These are phyloP conservation scores for Agapostemon virescens DNA, from an alignment of 2,888 invertebrate genomes.

Conservation along the genomic window DNA sequence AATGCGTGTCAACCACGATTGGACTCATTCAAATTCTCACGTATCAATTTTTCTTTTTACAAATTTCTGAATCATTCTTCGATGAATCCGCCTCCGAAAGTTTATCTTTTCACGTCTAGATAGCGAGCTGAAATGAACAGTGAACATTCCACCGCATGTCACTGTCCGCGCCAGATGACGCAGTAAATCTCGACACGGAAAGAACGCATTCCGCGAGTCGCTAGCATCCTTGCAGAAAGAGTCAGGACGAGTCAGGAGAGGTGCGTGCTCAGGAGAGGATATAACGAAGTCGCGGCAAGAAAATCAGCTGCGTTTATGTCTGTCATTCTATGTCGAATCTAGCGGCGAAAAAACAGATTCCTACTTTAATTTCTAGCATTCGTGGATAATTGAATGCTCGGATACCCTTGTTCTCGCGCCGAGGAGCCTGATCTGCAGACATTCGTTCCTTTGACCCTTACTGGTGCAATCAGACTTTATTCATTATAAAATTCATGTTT, in stretches of 20 bases:
- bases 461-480: not conserved
- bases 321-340: slow-evolving; percentile 30
- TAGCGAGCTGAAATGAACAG: slow-evolving; percentile 50
- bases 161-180: slow-evolving; percentile 67
- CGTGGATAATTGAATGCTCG: slow-evolving; percentile 20
- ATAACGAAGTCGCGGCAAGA: slow-evolving; percentile 62
- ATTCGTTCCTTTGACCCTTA: not conserved
- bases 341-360: slow-evolving; percentile 34
- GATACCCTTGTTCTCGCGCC: not conserved
- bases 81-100: not conserved
- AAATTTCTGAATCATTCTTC: not conserved
- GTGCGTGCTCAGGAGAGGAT: slow-evolving; percentile 61
- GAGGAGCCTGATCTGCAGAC: not conserved
- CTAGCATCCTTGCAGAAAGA: slow-evolving; percentile 36
- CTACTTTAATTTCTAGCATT: slow-evolving; percentile 11
- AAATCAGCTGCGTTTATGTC: slow-evolving; percentile 34
- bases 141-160: slow-evolving; percentile 63
- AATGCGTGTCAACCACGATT: not conserved
- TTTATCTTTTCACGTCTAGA: slow-evolving; percentile 34
- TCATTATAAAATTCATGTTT: not conserved
- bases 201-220: slow-evolving; percentile 67
- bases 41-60: not conserved
- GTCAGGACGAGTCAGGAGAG: slow-evolving; percentile 49
- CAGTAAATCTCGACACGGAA: slow-evolving; percentile 69
- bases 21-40: not conserved